Conservation (phyloP, 2,888 invertebrate species). For the Phlogophora meticulosa region DNA sequence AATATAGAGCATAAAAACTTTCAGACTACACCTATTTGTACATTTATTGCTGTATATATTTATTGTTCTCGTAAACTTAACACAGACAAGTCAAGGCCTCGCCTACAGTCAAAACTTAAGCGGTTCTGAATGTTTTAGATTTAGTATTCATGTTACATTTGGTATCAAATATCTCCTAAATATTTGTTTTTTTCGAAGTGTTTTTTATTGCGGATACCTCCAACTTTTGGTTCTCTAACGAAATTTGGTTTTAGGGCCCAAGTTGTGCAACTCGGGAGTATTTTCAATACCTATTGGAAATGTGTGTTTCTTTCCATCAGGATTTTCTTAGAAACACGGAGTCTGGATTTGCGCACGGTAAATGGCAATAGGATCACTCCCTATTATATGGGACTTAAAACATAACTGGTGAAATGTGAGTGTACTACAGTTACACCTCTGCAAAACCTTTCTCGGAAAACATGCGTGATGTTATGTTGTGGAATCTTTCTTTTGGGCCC, state of each 20-base stretch:
- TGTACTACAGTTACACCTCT: no score
- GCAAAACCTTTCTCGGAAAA: no score
- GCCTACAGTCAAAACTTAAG: constrained; percentile 26
- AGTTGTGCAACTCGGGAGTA: constrained; percentile 5
- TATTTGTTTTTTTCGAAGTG: constrained; percentile 6
- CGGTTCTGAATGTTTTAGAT: constrained; percentile 17
- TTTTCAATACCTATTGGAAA: not conserved
- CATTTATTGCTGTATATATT: constrained; percentile 37
- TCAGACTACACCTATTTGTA: constrained; percentile 34
- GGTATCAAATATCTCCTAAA: constrained; percentile 13
- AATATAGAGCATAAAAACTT: constrained; percentile 33
- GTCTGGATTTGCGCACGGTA: no score
- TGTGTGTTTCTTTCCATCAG: no score
- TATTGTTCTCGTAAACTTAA: constrained; percentile 29
- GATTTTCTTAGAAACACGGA: no score
- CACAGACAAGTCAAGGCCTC: constrained; percentile 39
- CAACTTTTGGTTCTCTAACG: not conserved
- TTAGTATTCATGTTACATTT: constrained; percentile 14
- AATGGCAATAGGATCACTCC: no score
- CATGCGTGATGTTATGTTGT: no score
- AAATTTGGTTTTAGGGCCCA: constrained; percentile 13
- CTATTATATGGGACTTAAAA: no score
- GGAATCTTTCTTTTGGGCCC: constrained; percentile 1
- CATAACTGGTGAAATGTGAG: no score
- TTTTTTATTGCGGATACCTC: constrained; percentile 9